phyloP scores from a whole-genome alignment of 2,113 vertebrate species.

The Chauna torquata region DNA sequence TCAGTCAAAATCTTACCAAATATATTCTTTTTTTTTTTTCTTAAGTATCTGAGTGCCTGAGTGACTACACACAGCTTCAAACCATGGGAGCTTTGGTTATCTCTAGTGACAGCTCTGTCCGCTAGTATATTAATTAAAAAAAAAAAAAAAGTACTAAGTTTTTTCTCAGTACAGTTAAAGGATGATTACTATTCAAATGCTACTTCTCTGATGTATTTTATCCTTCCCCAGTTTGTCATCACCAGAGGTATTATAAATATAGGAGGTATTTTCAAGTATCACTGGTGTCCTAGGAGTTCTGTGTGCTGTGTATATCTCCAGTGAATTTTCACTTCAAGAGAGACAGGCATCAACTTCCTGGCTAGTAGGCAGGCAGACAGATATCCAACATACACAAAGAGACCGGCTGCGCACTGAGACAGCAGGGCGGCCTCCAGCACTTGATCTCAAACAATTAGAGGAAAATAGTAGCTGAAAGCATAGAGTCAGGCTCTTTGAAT shows the following conservation, averaged over 20 bases:
- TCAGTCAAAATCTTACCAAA: background rate
- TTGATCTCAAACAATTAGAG: constrained; percentile 4
- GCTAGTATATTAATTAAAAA: background rate
- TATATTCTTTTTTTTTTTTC: background rate
- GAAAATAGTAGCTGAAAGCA: background rate
- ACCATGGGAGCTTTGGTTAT: background rate
- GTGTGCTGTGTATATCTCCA: rapidly evolving
- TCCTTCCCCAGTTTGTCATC: background rate
- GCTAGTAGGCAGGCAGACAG: background rate
- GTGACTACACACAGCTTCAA: background rate
- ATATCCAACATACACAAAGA: background rate
- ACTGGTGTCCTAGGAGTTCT: background rate
- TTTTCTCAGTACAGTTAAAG: background rate
- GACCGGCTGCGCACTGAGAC: background rate
- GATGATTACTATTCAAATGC: background rate
- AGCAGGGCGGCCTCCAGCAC: background rate
- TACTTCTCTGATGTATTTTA: background rate
- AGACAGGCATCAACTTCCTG: background rate
- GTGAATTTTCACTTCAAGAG: background rate
- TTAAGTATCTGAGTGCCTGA: background rate
- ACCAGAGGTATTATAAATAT: background rate
- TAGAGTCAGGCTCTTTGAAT: background rate
- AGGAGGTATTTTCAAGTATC: background rate
- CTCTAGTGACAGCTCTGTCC: background rate
- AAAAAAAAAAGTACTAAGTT: rapidly evolving